Base-by-base conservation (phyloP, 2,888 invertebrate species). In the Coelopa pilipes region DNA sequence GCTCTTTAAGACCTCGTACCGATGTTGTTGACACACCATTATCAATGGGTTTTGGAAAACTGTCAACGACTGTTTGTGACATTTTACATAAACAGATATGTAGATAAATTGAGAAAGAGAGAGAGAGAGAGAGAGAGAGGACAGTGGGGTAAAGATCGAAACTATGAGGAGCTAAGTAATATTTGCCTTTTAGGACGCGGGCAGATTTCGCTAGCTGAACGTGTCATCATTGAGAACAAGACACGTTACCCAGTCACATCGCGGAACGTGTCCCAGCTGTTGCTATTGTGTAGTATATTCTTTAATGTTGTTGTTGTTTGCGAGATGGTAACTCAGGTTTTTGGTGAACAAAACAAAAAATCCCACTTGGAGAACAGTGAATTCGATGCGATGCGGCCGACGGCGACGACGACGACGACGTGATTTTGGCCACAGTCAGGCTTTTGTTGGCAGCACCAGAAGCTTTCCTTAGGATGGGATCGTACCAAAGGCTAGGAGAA, bases 201-300 rank as follows among this genome's bases (percentile, higher is more conserved):
- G 34, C 34, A 34, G 34, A 17, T 21, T 19, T 59, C 24, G 57
- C 57, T 19, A 12, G 57, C 24, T 59, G 57, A 21, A 59, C 57
- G 57, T 59, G 57, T 9, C 13, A 59, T 10, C 21, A 59, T 21
- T 24, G 57, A 19, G 24, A 59, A 24, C 17, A 21, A 13, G 47
- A 66, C 65, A 66, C 53, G 49, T 66, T 50, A 50, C 24, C 21
- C 50, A 66, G 66, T 50, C 66, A 66, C 66, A 66, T 49, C 50
- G 19, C 1, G 17, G 47, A 21, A 66, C 66, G 50, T 50, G 66
- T 66, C 21, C 66, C 50, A 19, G 24, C 66, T 21, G 66, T 1
- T 17, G 9, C 21, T 46, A 24, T 21, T 34, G 34, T 34, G 50
- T 34, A 34, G 34, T 34, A 7, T 34, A 34, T 34, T 34, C n/a